These are phyloP conservation scores for Piaya cayana DNA, from an alignment of 2,113 vertebrate genomes.

Conservation along the genomic window DNA sequence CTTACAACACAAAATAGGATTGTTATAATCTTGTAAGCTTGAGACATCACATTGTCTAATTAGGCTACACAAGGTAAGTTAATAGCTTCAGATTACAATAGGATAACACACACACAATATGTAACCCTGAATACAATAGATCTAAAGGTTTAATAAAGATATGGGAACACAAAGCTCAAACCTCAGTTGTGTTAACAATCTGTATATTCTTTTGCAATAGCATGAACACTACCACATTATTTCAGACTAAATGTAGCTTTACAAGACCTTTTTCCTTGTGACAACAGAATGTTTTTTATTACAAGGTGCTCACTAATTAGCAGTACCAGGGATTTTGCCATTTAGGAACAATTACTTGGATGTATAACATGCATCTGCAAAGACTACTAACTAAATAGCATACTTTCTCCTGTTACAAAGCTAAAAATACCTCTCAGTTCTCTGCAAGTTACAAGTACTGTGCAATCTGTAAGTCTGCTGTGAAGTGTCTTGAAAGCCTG, in stretches of 20 bases:
- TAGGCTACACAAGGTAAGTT: not conserved
- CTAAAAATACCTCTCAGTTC: not conserved
- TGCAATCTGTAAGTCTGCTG: not conserved
- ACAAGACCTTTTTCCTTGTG: not conserved
- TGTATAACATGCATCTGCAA: not conserved
- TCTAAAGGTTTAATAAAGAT: not conserved
- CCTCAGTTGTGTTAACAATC: not conserved
- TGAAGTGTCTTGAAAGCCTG: not conserved
- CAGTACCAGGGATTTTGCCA: not conserved
- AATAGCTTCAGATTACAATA: not conserved
- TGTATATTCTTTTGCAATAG: not conserved
- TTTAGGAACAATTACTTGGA: not conserved
- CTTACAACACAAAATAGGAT: slow-evolving; percentile 69
- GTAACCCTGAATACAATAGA: not conserved
- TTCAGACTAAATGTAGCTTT: not conserved
- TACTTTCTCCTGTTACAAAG: not conserved
- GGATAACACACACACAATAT: not conserved
- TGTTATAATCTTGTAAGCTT: not conserved
- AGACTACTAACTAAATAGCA: not conserved
- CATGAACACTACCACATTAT: not conserved
- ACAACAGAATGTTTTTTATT: not conserved
- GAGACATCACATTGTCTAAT: not conserved
- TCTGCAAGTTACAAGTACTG: not conserved
- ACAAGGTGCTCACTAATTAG: not conserved
- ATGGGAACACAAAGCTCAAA: not conserved